These are phyloP conservation scores for Siniperca scherzeri DNA, from an alignment of 2,797 vertebrate species.

Conservation along the genomic window DNA sequence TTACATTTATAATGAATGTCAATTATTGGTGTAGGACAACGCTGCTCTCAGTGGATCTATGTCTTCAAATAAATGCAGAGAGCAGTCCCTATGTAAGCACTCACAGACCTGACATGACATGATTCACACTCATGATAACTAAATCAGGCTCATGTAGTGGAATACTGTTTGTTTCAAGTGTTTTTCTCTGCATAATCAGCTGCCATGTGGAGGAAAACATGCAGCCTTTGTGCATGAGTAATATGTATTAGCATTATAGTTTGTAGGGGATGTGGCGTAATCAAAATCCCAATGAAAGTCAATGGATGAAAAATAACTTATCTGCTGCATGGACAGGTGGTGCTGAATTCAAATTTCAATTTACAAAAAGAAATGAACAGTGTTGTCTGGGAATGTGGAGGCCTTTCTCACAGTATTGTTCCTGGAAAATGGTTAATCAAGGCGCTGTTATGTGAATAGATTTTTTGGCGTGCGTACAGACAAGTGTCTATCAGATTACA, in stretches of 20 bases:
- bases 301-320: constrained; percentile 1
- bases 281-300: constrained; percentile 32
- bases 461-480: neutral
- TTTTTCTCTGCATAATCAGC: constrained; percentile 43
- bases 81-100: neutral
- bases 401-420: constrained; percentile 15
- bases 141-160: constrained; percentile 6
- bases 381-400: constrained; percentile 20
- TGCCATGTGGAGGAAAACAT: constrained; percentile 17
- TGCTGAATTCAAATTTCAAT: constrained; percentile 46
- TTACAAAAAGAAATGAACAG: constrained; percentile 35
- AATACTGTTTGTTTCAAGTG: constrained; percentile 40
- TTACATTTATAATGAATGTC: constrained; percentile 62
- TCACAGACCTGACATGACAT: constrained; percentile 1
- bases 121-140: constrained; percentile 13
- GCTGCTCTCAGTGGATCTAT: constrained; percentile 38
- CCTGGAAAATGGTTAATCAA: constrained; percentile 14
- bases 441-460: constrained; percentile 4
- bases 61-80: constrained; percentile 44
- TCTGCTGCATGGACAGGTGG: constrained; percentile 10
- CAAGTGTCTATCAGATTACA: constrained; percentile 32
- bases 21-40: constrained; percentile 40
- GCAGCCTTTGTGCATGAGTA: constrained; percentile 13
- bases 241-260: constrained; percentile 1
- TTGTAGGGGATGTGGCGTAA: neutral